Evolutionary conservation across 2,888 invertebrate genomes (phyloP).

Genomic region (Tridacna crocea): DNA sequence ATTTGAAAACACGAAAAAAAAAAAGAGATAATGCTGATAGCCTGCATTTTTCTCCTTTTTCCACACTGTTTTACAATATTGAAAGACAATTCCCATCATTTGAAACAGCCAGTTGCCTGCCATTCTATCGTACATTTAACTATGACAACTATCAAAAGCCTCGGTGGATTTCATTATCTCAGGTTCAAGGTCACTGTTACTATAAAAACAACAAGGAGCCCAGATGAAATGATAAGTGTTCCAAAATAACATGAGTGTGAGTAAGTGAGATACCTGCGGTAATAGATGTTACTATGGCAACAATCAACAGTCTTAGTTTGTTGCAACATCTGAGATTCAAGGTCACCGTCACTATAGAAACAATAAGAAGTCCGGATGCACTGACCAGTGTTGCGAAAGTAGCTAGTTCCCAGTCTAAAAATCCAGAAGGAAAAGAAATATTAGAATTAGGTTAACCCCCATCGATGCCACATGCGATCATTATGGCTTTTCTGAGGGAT

Average conservation of each 20-base stretch:
- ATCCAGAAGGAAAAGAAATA: background rate
- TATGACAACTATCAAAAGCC: constrained; percentile 30
- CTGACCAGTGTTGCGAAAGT: constrained; percentile 26
- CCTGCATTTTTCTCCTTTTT: too few relatives aligned
- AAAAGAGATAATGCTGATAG: too few relatives aligned
- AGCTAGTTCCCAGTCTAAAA: constrained; percentile 44
- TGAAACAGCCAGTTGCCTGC: constrained; percentile 34
- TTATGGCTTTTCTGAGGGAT: too few relatives aligned
- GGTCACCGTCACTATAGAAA: constrained; percentile 24
- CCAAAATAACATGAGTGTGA: background rate
- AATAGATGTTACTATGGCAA: constrained; percentile 26
- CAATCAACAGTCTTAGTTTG: constrained; percentile 31
- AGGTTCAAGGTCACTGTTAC: constrained; percentile 29
- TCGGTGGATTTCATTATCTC: constrained; percentile 31
- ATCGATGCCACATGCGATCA: too few relatives aligned
- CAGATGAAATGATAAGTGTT: constrained; percentile 16
- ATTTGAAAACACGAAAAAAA: too few relatives aligned
- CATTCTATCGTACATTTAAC: background rate
- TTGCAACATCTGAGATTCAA: constrained; percentile 38
- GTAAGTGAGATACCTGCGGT: constrained; percentile 30
- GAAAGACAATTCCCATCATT: too few relatives aligned
- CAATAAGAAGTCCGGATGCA: constrained; percentile 10
- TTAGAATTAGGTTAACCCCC: too few relatives aligned
- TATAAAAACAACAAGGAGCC: constrained; percentile 18
- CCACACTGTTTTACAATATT: too few relatives aligned